phyloP scores from a whole-genome alignment of 2,797 vertebrate genomes.

The Muraenolepis orangiensis region DNA sequence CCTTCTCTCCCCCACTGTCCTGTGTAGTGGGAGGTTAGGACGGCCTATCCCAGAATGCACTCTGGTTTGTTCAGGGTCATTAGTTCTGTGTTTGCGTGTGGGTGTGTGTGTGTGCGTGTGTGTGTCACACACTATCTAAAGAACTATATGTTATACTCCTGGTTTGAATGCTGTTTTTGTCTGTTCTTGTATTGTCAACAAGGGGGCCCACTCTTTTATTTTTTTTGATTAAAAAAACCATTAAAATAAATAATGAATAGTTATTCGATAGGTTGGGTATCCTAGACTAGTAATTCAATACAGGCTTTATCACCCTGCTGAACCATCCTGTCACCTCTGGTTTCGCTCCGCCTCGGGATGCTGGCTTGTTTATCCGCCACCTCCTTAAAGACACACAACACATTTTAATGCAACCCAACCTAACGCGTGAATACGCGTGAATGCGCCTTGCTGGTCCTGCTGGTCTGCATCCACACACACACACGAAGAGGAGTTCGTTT shows the following conservation, averaged over 20 bases:
- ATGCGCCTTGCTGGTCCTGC: too few species aligned
- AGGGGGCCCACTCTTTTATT: too few species aligned
- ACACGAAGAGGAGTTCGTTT: too few species aligned
- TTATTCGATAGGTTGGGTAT: too few species aligned
- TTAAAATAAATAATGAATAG: too few species aligned
- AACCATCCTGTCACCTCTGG: constrained; percentile 13
- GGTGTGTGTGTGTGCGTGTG: background rate
- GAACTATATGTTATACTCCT: too few species aligned
- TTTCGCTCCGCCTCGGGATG: constrained; percentile 49
- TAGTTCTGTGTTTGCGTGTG: background rate
- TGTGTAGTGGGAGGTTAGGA: background rate
- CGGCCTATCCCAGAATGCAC: background rate
- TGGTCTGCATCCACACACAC: too few species aligned
- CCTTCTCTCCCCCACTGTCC: background rate
- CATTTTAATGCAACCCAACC: too few species aligned
- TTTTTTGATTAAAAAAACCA: too few species aligned
- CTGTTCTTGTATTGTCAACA: constrained; percentile 11
- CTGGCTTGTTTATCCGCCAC: constrained; percentile 50
- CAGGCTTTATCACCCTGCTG: too few species aligned
- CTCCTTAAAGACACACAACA: background rate
- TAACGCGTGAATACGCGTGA: too few species aligned
- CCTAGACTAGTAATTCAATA: too few species aligned
- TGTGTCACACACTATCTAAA: background rate
- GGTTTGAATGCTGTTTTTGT: background rate
- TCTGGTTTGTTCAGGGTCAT: background rate